Base-by-base conservation (phyloP, 2,797 vertebrate genomes). In the Falco naumanni region DNA sequence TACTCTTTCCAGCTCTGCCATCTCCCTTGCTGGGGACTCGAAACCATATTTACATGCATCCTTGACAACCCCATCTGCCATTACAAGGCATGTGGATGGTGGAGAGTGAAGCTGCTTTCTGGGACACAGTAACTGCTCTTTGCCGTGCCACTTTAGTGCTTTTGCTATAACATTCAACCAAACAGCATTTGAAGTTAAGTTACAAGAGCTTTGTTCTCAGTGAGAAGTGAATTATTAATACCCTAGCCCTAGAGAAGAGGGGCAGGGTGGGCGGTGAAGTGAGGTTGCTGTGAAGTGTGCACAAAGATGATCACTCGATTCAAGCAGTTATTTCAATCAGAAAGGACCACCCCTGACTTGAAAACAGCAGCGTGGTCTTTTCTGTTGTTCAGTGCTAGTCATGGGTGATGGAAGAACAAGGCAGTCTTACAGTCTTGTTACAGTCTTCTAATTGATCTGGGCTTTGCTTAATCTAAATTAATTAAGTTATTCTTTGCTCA, bases 391-490 rank as follows among this genome's bases (percentile, higher is more conserved):
- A 50, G 0, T 0, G 4, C 16, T 63, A 94, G 80, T 91, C 87
- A 78, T 64, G 82, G 79, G 56, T 93, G 53, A 87, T 93, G 59
- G 74, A 91, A 95, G 85, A 90, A 90, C 64, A 95, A 94, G 75
- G 65, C 43, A 79, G 48, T 63, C 81, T 87, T 87, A 80, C 48
- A 70, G 47, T 64, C 81, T 50, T 92, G 33, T 60, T 90, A 68
- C 48, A 75, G n/a, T 77, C 57, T 95, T 94, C 75, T 93, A 94
- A 96, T 92, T 96, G 84, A 96, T 89, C 59, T 94, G 66, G 87
- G 78, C 65, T 95, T 94, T 87, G 29, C 48, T 84, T 94, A 88
- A 85, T 95, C 78, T 83, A 83, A 96, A 95, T 95, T 92, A 96
- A 94, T 96, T 86, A 91, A 92, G 54, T 80, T 88, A 94, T 95